Evolutionary conservation across 1,140 invertebrate species (phyloP), one percentile per base, ranked within the genome.

Genomic region (Elysia chlorotica): DNA sequence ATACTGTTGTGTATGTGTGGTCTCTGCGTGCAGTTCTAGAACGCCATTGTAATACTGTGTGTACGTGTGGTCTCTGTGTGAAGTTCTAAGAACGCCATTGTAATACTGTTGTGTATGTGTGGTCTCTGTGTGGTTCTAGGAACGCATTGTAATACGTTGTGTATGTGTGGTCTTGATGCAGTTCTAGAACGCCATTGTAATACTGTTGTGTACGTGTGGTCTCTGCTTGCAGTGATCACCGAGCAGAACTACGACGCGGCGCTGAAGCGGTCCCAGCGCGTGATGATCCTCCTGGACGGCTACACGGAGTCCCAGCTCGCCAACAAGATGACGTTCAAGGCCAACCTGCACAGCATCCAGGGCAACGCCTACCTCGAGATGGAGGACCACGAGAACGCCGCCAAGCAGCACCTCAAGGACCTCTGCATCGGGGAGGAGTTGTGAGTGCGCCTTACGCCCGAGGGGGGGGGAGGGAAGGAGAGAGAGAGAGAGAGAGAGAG

Each of bases 341-440:
- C 85, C 25, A 86, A 83, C 63, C 74, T 88, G 6, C 78, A 88
- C 77, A 85, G 84, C 59, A 85, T 78, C 76, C 82, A 87, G 48
- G 87, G 87, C n/a, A 88, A 87, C 74, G 82, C 87, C 41, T 81
- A 84, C 76, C 76, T 87, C 4, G 86, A 88, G 73, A 56, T 87
- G 75, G 83, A 78, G 23, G 71, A 83, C 19, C 87, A 82, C 71
- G 78, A 83, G n/a, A 84, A 85, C 53, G 78, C 87, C 10, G 77
- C 83, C 41, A 67, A 82, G 36, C 76, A 83, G 73, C 83, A 86
- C 63, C 66, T 83, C 37, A 76, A 76, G 54, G 87, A 88, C 73
- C 76, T 83, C 4, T 69, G 79, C 36, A 77, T 86, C 31, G 84
- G 85, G 61, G 78, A 85, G 41, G 66, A 79, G 74, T 72, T 78